Evolutionary conservation across 2,888 invertebrate species (phyloP).

Genomic region (Fragum whitleyi): DNA sequence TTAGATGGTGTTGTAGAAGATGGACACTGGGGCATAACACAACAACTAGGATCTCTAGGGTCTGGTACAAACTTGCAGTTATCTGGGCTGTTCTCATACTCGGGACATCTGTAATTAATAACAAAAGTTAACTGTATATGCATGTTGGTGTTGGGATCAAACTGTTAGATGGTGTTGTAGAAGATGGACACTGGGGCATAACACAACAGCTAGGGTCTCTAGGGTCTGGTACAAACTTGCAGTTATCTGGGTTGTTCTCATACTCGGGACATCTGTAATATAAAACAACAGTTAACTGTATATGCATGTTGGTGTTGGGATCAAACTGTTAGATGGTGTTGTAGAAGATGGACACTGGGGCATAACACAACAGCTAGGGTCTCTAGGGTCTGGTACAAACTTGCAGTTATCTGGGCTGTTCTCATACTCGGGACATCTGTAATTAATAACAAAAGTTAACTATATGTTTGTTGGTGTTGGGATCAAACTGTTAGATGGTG

Average conservation of each 20-base stretch:
- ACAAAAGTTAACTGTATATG: neutral
- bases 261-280: conserved; percentile 69
- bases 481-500: conserved; percentile 41
- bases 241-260: conserved; percentile 62
- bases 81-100: conserved; percentile 64
- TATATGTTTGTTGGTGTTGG: conserved; percentile 66
- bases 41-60: conserved; percentile 73
- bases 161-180: conserved; percentile 41
- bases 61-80: conserved; percentile 70
- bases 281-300: neutral
- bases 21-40: conserved; percentile 68
- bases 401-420: conserved; percentile 65
- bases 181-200: conserved; percentile 64
- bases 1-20: conserved; percentile 43
- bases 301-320: conserved; percentile 65
- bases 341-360: conserved; percentile 62
- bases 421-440: conserved; percentile 70
- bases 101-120: conserved; percentile 64
- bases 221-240: conserved; percentile 70
- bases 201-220: conserved; percentile 73
- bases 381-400: conserved; percentile 71
- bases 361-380: conserved; percentile 72
- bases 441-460: neutral
- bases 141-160: conserved; percentile 63
- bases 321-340: conserved; percentile 39